Conservation (phyloP, 1,140 invertebrate species). For the Ganaspis sp. region DNA sequence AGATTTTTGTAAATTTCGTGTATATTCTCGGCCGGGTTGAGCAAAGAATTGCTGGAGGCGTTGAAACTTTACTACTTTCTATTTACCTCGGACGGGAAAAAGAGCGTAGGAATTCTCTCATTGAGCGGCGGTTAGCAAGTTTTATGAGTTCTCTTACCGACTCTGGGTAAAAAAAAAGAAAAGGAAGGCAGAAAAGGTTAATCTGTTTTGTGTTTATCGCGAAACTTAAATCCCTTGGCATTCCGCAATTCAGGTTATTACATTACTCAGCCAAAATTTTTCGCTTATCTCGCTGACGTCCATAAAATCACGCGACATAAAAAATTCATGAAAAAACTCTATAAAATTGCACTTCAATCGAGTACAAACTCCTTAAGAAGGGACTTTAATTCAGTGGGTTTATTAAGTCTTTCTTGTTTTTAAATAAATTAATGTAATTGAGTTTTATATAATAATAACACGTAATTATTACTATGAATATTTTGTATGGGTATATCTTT, state of each 20-base stretch:
- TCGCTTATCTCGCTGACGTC: constrained; percentile 14
- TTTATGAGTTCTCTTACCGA: constrained; percentile 20
- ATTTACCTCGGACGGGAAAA: constrained; percentile 21
- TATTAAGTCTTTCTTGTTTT: too few species aligned
- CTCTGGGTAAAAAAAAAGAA: background rate
- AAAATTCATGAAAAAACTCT: constrained; percentile 21
- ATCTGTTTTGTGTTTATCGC: constrained; percentile 30
- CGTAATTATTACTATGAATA: too few species aligned
- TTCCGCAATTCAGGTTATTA: constrained; percentile 17
- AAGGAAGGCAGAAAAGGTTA: constrained; percentile 21
- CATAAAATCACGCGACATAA: constrained; percentile 8
- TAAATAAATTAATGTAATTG: too few species aligned
- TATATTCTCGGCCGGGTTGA: constrained; percentile 6
- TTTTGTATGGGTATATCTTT: too few species aligned
- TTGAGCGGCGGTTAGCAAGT: constrained; percentile 30
- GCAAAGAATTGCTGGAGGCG: constrained; percentile 19
- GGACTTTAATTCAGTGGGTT: background rate
- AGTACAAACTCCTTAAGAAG: background rate
- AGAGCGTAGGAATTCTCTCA: constrained; percentile 30
- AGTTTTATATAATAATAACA: too few species aligned
- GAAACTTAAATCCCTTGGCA: constrained; percentile 22
- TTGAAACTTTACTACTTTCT: constrained; percentile 29
- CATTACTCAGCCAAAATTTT: constrained; percentile 18
- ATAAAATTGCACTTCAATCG: background rate
- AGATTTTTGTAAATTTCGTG: constrained; percentile 17